A percentile compares a stretch with the other conserved stretches of the same genome.
phyloP scores from a whole-genome alignment of 2,888 invertebrate species.

The Allolobophora icterica region DNA sequence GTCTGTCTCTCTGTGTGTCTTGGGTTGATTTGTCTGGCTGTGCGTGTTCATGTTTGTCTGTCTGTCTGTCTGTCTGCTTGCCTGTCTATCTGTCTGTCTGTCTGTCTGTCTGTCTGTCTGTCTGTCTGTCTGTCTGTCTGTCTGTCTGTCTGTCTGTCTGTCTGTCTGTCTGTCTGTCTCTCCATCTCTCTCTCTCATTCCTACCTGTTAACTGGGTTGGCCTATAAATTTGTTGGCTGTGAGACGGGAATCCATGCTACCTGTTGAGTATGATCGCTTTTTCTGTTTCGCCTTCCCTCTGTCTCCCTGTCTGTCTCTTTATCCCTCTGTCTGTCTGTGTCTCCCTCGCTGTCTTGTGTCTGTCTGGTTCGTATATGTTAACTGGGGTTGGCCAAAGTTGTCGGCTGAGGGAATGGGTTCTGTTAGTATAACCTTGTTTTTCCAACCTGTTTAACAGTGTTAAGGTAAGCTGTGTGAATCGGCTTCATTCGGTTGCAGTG shows the following conservation, averaged over 20 bases:
- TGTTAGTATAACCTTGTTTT: background rate
- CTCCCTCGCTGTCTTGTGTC: no score
- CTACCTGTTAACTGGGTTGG: slow-evolving; percentile 9
- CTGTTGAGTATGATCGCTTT: background rate
- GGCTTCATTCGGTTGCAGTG: background rate
- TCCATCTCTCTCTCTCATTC: background rate
- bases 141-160: background rate
- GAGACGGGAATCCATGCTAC: background rate
- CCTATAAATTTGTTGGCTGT: background rate
- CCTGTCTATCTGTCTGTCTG: background rate
- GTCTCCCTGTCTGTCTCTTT: no score
- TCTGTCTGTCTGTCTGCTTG: no score
- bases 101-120: background rate
- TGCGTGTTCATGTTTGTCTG: no score
- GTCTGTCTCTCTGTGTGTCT: background rate
- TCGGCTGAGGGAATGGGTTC: no score
- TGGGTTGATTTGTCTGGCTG: no score
- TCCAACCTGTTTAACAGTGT: background rate
- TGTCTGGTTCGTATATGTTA: no score
- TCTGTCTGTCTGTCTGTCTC: background rate
- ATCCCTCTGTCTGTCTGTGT: no score
- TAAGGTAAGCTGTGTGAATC: background rate
- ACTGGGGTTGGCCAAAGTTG: no score
- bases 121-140: background rate
- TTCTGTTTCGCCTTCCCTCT: no score